Base-by-base conservation (phyloP, 1,140 invertebrate genomes). In the Drosophila miranda region DNA sequence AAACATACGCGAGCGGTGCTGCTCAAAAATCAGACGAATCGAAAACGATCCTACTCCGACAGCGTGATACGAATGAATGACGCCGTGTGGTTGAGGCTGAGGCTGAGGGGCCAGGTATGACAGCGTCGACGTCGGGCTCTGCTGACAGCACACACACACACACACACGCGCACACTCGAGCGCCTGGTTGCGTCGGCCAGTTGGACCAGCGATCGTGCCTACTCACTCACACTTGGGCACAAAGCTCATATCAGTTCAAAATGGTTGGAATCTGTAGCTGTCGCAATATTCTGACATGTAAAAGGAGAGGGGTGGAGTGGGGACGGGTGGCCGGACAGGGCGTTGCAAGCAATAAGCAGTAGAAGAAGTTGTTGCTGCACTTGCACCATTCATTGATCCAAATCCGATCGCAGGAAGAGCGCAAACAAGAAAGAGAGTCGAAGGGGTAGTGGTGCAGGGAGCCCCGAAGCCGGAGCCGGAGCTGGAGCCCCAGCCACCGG, bases 41-140 rank as follows among this genome's bases (percentile, higher is more conserved):
- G 81, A 55, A 78, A 75, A 78, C 82, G 82, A 87, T 88, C 82
- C 82, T 87, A 87, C 83, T 88, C 78, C 82, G 83, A 87, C 82
- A 87, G 78, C 78, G 82, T 87, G 78, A 75, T 87, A 78, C 75
- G 68, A 87, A 79, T 87, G 83, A 87, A 73, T 76, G 68, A 76
- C 63, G 45, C 30, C 42, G 66, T 68, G 52, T 19, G 30, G 30
- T 49, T 41, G 56, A 19, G 7, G n/a, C 44, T 23, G 44, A 3
- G 16, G 50, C 74, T 74, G 74, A 62, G 53, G 63, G 74, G 44
- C 58, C 49, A 52, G 46, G 79, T 81, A 82, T 82, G 82, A 86
- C 82, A 80, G 78, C 80, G 28, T 45, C 75, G 54, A 38, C 55
- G 59, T 30, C 61, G 58, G 78, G 75, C 51, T 44, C 55, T 58